Base-by-base conservation (phyloP, 2,113 vertebrate genomes). In the Orthonyx spaldingii region DNA sequence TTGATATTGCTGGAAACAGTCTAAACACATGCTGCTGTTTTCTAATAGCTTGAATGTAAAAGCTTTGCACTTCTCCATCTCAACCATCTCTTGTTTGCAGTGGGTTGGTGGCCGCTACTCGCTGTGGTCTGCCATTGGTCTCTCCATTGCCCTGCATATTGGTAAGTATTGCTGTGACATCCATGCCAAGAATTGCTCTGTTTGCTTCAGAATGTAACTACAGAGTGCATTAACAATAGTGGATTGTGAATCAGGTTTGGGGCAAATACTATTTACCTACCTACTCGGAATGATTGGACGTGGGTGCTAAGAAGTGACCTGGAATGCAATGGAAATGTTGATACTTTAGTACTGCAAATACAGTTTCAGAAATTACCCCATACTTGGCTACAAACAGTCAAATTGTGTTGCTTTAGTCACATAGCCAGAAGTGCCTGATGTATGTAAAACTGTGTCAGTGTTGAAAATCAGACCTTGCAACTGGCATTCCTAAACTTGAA, bases 81-180 rank as follows among this genome's bases (percentile, higher is more conserved):
- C 65, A 93, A 35, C 5, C 41, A 33, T 80, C 9, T 97, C 23
- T 65, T 81, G 26, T 97, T 95, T 94, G 77, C 97, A 99, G 99
- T 99, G 99, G 99, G 99, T 99, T 56, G 99, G 99, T 91, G 99
- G 99, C 47, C 99, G 99, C 82, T 99, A 99, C 95, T 99, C 99
- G 1, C 97, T 99, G 76, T 99, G 99, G 99, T 99, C 99, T 8
- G 99, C 99, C 60, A 99, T 99, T 28, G 99, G 99, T 74, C 98
- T 99, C 91, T 99, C 99, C 97, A 99, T 99, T n/a, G 99, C 99
- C 9, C 98, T 99, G 95, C 99, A 99, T 13, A 96, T 99, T 42
- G 99, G 99, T 99, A 97, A 35, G 98, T 98, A 77, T 84, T 75
- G 33, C 26, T 88, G 0, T 32, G 44, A 11, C 30, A 7, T 44